Evolutionary conservation across 2,888 invertebrate genomes (phyloP).

Genomic region (Sialis fuliginosa): DNA sequence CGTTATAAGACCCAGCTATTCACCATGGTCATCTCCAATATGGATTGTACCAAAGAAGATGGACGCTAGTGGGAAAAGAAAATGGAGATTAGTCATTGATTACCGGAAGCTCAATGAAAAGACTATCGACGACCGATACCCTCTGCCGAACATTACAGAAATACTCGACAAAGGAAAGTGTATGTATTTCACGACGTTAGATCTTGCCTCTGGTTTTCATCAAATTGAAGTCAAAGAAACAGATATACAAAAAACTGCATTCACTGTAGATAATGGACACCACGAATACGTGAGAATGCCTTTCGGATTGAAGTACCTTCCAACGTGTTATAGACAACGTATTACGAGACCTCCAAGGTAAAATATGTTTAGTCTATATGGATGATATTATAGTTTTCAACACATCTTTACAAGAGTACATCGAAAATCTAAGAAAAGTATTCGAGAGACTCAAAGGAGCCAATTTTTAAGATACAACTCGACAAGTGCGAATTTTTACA

Average conservation of each 20-base stretch:
- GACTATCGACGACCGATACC: constrained; percentile 11
- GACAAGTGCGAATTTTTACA: constrained; percentile 19
- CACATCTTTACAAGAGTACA: constrained; percentile 14
- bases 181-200: constrained; percentile 16
- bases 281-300: constrained; percentile 14
- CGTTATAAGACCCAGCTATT: constrained; percentile 10
- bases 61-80: constrained; percentile 10
- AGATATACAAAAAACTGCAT: constrained; percentile 16
- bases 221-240: constrained; percentile 15
- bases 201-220: constrained; percentile 17
- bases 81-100: constrained; percentile 13
- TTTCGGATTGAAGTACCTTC: constrained; percentile 9
- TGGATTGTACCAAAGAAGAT: constrained; percentile 13
- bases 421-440: constrained; percentile 14
- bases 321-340: constrained; percentile 7
- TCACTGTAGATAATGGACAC: constrained; percentile 14
- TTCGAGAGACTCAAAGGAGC: constrained; percentile 13
- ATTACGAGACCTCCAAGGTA: constrained; percentile 6
- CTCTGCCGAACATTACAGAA: constrained; percentile 15
- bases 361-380: constrained; percentile 12
- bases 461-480: constrained; percentile 14
- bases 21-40: constrained; percentile 12
- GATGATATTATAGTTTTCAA: constrained; percentile 15
- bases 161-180: constrained; percentile 16
- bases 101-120: constrained; percentile 12